These are phyloP conservation scores for Megathymus violae DNA, from an alignment of 1,140 invertebrate species.

Conservation along the genomic window DNA sequence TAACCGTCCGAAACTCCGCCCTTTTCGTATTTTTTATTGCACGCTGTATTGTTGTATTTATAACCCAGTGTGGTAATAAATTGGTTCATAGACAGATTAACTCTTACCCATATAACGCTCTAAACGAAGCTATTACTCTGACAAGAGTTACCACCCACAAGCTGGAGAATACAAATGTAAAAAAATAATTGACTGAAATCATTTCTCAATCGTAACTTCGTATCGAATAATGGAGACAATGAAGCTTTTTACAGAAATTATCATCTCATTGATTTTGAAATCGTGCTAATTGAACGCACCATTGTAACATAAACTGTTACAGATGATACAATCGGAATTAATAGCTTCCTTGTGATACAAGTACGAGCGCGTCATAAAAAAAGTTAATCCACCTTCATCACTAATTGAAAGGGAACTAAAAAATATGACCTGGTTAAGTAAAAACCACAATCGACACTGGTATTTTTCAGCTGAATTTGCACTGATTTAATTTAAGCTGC, in stretches of 20 bases:
- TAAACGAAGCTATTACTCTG: conserved; percentile 25
- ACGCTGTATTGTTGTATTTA: conserved; percentile 32
- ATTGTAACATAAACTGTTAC: conserved; percentile 57
- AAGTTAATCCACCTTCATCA: conserved; percentile 46
- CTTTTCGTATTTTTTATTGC: conserved; percentile 56
- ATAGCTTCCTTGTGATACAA: conserved; percentile 69
- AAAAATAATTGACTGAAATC: conserved; percentile 28
- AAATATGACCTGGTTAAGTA: conserved; percentile 17
- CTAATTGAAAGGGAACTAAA: conserved; percentile 26
- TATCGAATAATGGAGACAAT: conserved; percentile 47
- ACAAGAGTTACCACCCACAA: conserved; percentile 17
- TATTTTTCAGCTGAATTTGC: conserved; percentile 2
- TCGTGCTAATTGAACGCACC: conserved; percentile 56
- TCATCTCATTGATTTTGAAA: conserved; percentile 61
- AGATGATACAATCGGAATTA: conserved; percentile 66
- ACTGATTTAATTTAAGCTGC: conserved; percentile 6
- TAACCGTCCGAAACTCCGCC: conserved; percentile 66
- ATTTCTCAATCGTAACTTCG: conserved; percentile 54
- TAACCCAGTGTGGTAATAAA: conserved; percentile 28
- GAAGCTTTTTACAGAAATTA: conserved; percentile 53
- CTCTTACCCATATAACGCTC: conserved; percentile 25
- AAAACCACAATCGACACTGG: conserved; percentile 12
- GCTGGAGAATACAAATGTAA: conserved; percentile 1
- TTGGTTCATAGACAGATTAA: conserved; percentile 32
- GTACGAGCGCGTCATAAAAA: conserved; percentile 44